These are phyloP conservation scores for Leucophenga montana DNA, from an alignment of 2,888 invertebrate species.

Conservation along the genomic window DNA sequence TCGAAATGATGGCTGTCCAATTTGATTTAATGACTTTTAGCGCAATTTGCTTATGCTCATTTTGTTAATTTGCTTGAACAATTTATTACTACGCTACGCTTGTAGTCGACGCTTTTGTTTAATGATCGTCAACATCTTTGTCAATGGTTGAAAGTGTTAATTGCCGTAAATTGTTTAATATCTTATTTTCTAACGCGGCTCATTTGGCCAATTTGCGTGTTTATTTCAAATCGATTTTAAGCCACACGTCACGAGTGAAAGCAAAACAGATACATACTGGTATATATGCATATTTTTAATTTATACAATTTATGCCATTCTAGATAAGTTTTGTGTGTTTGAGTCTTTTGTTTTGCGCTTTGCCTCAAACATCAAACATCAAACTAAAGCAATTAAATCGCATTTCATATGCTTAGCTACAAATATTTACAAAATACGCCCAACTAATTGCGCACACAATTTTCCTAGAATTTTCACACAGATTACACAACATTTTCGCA, in stretches of 20 bases:
- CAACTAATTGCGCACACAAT: conserved; percentile 29
- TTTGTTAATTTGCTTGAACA: conserved; percentile 44
- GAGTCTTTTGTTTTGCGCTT: conserved; percentile 44
- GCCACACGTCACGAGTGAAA: background rate
- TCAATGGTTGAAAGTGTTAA: conserved; percentile 51
- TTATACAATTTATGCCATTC: background rate
- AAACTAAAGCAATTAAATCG: background rate
- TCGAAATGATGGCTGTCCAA: background rate
- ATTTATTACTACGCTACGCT: conserved; percentile 61
- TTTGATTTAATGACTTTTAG: conserved; percentile 28
- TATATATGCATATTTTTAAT: background rate
- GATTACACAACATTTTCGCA: conserved; percentile 43
- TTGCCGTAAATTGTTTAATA: conserved; percentile 52
- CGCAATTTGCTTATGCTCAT: conserved; percentile 44
- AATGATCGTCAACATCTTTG: conserved; percentile 22
- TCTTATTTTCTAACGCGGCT: conserved; percentile 48
- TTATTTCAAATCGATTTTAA: background rate
- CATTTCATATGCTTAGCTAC: background rate
- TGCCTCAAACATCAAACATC: no score
- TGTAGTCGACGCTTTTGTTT: conserved; percentile 16
- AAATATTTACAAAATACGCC: conserved; percentile 24
- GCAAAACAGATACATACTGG: background rate
- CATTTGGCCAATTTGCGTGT: background rate
- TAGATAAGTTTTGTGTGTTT: conserved; percentile 45
- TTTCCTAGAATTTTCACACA: conserved; percentile 51